Conservation (phyloP, 2,888 invertebrate species). For the Lutraria lutraria region DNA sequence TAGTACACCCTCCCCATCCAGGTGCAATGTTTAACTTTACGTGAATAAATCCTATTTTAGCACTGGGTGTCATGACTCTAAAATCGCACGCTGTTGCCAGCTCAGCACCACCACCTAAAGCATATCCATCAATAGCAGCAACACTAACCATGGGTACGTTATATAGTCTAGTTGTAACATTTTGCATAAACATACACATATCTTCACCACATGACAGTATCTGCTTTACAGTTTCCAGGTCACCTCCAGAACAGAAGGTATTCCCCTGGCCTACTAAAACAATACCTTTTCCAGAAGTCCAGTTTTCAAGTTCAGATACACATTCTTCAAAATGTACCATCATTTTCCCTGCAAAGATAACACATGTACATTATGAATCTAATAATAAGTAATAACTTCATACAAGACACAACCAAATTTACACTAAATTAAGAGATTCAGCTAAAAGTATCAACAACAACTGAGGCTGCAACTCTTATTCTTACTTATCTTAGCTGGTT, state of each 20-base stretch:
- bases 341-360: constrained; percentile 87
- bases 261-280: constrained; percentile 87
- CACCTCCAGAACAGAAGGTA: constrained; percentile 89
- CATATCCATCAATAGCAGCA: constrained; percentile 87
- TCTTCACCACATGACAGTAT: constrained; percentile 82
- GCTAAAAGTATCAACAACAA: too few relatives aligned
- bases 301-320: constrained; percentile 87
- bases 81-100: constrained; percentile 88
- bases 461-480: too few relatives aligned
- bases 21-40: constrained; percentile 87
- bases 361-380: neutral
- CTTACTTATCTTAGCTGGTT: too few relatives aligned
- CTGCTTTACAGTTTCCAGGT: constrained; percentile 86
- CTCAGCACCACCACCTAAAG: constrained; percentile 89
- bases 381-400: too few relatives aligned
- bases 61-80: constrained; percentile 86
- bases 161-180: constrained; percentile 85
- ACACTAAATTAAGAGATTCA: too few relatives aligned
- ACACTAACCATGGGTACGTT: constrained; percentile 88
- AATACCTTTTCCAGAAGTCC: constrained; percentile 87
- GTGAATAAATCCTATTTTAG: constrained; percentile 88
- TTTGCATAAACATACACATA: constrained; percentile 88
- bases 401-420: too few relatives aligned
- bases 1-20: constrained; percentile 88
- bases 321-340: constrained; percentile 88